Percentiles rank a stretch among this genome's conserved stretches.
Conservation (phyloP, 2,797 vertebrate species). For the Pelodytes ibericus region DNA sequence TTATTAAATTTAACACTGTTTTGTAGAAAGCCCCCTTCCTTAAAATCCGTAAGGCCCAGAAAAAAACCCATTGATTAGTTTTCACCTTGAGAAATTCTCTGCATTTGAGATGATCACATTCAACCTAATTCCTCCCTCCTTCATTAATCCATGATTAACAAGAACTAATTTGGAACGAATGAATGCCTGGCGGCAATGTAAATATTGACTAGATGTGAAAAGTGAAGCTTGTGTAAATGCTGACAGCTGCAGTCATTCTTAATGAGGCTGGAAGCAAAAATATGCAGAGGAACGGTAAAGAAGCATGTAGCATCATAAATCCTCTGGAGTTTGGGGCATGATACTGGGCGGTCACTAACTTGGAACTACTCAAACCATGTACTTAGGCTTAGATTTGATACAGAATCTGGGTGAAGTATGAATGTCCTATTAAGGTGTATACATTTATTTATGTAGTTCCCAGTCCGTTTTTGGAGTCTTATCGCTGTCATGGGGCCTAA, state of each 20-base stretch:
- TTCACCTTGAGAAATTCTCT: slow-evolving; percentile 20
- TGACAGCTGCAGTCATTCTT: slow-evolving; percentile 59
- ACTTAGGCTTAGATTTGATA: not conserved
- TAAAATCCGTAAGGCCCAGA: not conserved
- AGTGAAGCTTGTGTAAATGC: slow-evolving; percentile 56
- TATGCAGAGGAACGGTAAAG: slow-evolving; percentile 1
- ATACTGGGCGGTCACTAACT: not conserved
- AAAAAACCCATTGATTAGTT: slow-evolving; percentile 32
- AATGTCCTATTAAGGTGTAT: not conserved
- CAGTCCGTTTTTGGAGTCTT: too few species aligned
- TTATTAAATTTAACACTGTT: too few species aligned
- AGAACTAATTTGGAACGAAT: slow-evolving; percentile 60
- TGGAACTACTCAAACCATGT: not conserved
- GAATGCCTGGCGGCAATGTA: slow-evolving; percentile 57
- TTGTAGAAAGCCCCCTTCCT: not conserved
- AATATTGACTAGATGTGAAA: slow-evolving; percentile 59
- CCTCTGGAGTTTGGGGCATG: not conserved
- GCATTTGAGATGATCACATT: slow-evolving; percentile 29
- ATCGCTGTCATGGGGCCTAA: too few species aligned
- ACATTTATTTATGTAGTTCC: not conserved
- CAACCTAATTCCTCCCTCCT: slow-evolving; percentile 26
- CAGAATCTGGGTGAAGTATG: not conserved
- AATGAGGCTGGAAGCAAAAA: slow-evolving; percentile 53
- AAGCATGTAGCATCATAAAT: not conserved
- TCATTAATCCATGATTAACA: slow-evolving; percentile 54